Conservation (phyloP, 2,797 vertebrate species). For the Sebastes oblongus region DNA sequence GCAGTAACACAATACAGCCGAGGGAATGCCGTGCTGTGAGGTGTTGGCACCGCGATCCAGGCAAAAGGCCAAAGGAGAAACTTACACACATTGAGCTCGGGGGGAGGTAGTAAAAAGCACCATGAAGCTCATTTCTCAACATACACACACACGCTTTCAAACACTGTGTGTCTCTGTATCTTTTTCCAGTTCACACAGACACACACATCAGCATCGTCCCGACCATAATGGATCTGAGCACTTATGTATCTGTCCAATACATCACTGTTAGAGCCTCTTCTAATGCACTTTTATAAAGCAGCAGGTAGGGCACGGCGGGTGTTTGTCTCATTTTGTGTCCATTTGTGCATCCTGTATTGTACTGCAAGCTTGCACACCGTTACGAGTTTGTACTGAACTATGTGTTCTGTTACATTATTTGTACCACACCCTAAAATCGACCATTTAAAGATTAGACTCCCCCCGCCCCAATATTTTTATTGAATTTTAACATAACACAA, state of each 20-base stretch:
- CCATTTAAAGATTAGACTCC: not conserved
- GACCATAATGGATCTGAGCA: constrained; percentile 24
- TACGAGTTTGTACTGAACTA: not conserved
- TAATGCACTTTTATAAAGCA: constrained; percentile 33
- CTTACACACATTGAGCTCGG: not conserved
- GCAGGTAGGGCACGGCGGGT: constrained; percentile 1
- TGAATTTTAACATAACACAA: too few species aligned
- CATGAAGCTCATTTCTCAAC: not conserved
- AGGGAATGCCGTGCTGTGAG: not conserved
- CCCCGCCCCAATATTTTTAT: too few species aligned
- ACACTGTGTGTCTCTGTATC: not conserved
- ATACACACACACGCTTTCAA: not conserved
- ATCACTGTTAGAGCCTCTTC: constrained; percentile 6
- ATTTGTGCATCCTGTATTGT: constrained; percentile 8
- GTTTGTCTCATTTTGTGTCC: constrained; percentile 4
- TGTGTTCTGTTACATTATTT: not conserved
- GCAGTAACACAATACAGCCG: not conserved
- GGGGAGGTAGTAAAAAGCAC: not conserved
- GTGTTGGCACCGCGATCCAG: constrained; percentile 14
- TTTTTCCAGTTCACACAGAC: not conserved
- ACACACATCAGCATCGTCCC: not conserved
- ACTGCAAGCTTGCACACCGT: not conserved
- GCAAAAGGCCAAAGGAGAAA: constrained; percentile 22
- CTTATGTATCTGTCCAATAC: constrained; percentile 22
- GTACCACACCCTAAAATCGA: not conserved